Evolutionary conservation across 2,888 invertebrate genomes (phyloP).

Genomic region (Cosmorhoe ocellata): DNA sequence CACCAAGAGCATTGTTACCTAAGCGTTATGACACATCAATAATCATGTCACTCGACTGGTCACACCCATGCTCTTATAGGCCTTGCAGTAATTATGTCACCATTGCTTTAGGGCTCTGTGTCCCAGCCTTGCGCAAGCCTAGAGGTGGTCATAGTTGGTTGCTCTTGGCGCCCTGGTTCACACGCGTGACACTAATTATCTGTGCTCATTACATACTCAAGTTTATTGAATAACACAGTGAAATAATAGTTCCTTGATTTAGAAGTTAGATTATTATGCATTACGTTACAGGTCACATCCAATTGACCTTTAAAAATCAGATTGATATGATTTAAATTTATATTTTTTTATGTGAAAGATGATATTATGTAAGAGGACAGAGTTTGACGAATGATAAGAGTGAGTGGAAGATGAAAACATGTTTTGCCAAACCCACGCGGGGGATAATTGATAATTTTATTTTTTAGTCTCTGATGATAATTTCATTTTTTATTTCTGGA

Average conservation of each 20-base stretch:
- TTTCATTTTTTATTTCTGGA: too few species aligned
- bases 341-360: too few species aligned
- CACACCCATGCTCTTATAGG: not conserved
- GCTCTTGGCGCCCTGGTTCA: constrained; percentile 46
- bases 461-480: too few species aligned
- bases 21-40: constrained; percentile 12
- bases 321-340: too few species aligned
- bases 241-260: not conserved
- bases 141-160: constrained; percentile 37
- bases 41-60: constrained; percentile 4
- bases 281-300: too few species aligned
- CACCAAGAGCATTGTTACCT: constrained; percentile 7
- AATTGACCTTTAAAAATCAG: not conserved
- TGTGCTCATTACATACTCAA: constrained; percentile 13
- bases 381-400: too few species aligned
- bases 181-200: constrained; percentile 42
- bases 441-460: too few species aligned
- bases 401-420: too few species aligned
- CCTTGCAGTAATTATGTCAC: constrained; percentile 56
- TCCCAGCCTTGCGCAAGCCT: constrained; percentile 49
- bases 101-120: constrained; percentile 46
- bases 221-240: constrained; percentile 12
- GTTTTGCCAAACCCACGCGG: too few species aligned
- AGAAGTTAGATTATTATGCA: constrained; percentile 4
- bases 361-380: too few species aligned